Percentiles rank a stretch among this genome's conserved stretches.
Evolutionary conservation across 2,113 vertebrate genomes (phyloP).

Genomic region (Elaphurus davidianus): DNA sequence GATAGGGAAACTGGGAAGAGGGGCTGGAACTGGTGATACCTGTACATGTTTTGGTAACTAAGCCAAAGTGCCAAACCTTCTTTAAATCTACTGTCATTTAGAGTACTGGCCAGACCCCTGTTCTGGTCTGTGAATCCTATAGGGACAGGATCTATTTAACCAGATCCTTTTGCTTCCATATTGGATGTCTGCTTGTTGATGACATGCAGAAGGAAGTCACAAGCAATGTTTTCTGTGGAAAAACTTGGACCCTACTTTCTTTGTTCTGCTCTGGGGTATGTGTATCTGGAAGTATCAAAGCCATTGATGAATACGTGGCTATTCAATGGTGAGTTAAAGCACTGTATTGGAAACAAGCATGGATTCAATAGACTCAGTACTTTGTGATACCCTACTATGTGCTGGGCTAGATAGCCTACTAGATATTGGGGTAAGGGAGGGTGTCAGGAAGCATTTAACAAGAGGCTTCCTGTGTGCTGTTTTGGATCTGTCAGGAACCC

Average conservation of each 20-base stretch:
- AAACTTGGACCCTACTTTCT: neutral
- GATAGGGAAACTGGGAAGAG: neutral
- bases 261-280: neutral
- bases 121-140: neutral
- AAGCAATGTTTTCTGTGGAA: neutral
- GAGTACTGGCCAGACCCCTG: neutral
- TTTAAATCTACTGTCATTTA: neutral
- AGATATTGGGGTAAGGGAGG: neutral
- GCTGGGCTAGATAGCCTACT: neutral
- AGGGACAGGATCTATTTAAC: neutral
- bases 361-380: conserved; percentile 1
- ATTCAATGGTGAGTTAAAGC: neutral
- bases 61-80: neutral
- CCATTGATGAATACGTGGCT: neutral
- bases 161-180: neutral
- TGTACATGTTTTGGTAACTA: neutral
- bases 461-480: too few species aligned
- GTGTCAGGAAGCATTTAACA: too few species aligned
- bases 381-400: conserved; percentile 12
- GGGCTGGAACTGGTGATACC: neutral
- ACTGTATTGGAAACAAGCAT: neutral
- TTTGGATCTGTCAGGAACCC: too few species aligned
- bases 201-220: neutral
- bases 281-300: neutral
- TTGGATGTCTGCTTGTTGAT: neutral